These are phyloP conservation scores for Myotis lucifugus DNA, from an alignment of 2,113 vertebrate species.

Conservation along the genomic window DNA sequence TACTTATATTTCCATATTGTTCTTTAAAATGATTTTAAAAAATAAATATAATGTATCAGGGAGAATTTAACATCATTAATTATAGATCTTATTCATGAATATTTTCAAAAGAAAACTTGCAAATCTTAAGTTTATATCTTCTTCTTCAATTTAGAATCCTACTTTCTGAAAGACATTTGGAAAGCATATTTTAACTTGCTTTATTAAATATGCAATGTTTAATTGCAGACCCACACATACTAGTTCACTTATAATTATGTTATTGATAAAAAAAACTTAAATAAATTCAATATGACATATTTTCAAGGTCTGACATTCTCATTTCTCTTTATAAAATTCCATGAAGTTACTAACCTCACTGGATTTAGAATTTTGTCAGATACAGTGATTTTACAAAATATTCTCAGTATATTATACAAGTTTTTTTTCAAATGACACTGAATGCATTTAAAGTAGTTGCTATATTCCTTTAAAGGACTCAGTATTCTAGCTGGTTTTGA, in stretches of 20 bases:
- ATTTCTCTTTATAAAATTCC: constrained; percentile 9
- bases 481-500: not conserved
- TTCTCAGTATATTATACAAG: not conserved
- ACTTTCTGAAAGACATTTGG: not conserved
- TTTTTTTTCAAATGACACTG: not conserved
- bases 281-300: not conserved
- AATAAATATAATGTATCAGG: not conserved
- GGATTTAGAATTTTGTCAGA: constrained; percentile 30
- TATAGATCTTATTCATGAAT: not conserved
- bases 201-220: constrained; percentile 44
- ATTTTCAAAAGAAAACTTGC: constrained; percentile 47
- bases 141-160: not conserved
- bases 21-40: not conserved
- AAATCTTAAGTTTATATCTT: constrained; percentile 37
- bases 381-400: not conserved
- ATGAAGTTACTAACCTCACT: not conserved
- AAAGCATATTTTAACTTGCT: not conserved
- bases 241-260: constrained; percentile 13
- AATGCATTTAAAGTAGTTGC: not conserved
- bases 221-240: not conserved
- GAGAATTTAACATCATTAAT: not conserved
- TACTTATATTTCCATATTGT: not conserved
- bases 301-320: not conserved
- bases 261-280: constrained; percentile 37
- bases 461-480: not conserved